Percentiles rank a stretch among this genome's conserved stretches.
Evolutionary conservation across 2,888 invertebrate species (phyloP).

Genomic region (Heliconius hortense): DNA sequence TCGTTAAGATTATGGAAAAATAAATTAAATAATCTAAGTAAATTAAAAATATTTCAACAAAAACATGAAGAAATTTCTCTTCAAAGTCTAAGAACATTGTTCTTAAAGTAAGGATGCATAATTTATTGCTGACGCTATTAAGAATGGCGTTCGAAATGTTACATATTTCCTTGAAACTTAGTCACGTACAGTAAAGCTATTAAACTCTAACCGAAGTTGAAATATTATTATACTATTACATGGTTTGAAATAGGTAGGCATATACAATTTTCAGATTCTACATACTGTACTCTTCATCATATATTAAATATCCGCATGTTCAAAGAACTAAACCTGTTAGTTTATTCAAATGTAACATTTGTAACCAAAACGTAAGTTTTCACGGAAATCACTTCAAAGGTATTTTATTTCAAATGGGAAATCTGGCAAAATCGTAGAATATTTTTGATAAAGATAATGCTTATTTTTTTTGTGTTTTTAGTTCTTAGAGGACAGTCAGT

Average conservation of each 20-base stretch:
- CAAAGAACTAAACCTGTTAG: constrained; percentile 11
- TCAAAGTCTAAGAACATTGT: constrained; percentile 1
- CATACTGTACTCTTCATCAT: too few relatives aligned
- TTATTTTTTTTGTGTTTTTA: background rate
- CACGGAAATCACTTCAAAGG: background rate
- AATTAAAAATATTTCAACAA: background rate
- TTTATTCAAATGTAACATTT: background rate
- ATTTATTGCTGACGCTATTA: constrained; percentile 22
- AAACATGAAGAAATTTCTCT: background rate
- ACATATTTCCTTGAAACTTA: constrained; percentile 31
- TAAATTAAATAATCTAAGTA: background rate
- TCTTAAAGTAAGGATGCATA: constrained; percentile 19
- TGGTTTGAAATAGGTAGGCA: background rate
- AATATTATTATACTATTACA: constrained; percentile 15
- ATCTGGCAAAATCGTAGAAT: background rate
- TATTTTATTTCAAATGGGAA: background rate
- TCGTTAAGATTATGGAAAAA: background rate
- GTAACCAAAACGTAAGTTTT: constrained; percentile 10
- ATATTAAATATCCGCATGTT: background rate
- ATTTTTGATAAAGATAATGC: background rate
- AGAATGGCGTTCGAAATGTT: constrained; percentile 25
- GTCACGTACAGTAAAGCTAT: constrained; percentile 30
- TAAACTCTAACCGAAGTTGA: constrained; percentile 30
- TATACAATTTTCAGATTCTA: background rate
- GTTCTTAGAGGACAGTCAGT: too few relatives aligned